These are phyloP conservation scores for Amphiprion clarkii DNA, from an alignment of 2,797 vertebrate species.

Conservation along the genomic window DNA sequence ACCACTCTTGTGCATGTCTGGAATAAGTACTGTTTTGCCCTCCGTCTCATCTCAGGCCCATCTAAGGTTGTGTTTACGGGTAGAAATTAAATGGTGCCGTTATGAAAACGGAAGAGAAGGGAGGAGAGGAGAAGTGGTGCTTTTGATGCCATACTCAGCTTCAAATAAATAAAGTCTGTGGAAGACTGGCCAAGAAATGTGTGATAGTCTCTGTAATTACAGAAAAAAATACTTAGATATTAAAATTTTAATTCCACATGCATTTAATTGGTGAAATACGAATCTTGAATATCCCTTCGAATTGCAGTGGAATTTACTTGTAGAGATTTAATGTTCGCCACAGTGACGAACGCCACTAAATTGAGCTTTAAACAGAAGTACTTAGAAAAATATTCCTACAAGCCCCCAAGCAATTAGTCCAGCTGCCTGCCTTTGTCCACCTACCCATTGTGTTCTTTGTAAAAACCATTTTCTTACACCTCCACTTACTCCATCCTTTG, in stretches of 20 bases:
- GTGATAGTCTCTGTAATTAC: neutral
- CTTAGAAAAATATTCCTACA: constrained; percentile 75
- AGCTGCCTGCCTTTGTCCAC: constrained; percentile 79
- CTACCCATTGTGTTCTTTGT: constrained; percentile 81
- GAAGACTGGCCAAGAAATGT: neutral
- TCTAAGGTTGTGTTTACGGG: constrained; percentile 62
- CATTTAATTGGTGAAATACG: constrained; percentile 21
- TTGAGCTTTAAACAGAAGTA: constrained; percentile 75
- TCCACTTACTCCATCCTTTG: constrained; percentile 78
- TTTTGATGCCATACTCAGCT: neutral
- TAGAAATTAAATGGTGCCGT: constrained; percentile 53
- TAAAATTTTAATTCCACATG: constrained; percentile 5
- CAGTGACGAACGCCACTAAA: constrained; percentile 53
- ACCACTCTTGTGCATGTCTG: constrained; percentile 70
- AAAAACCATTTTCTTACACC: constrained; percentile 77
- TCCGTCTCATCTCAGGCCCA: constrained; percentile 11
- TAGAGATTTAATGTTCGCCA: constrained; percentile 33
- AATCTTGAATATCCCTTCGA: constrained; percentile 35
- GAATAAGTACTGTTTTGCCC: constrained; percentile 66
- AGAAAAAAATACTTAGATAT: constrained; percentile 19
- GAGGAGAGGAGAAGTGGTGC: neutral
- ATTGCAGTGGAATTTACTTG: constrained; percentile 52
- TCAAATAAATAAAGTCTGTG: neutral
- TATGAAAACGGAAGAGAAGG: constrained; percentile 2
- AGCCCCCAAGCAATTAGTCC: constrained; percentile 82